A percentile compares a stretch with the other conserved stretches of the same genome.
phyloP scores from a whole-genome alignment of 2,888 invertebrate genomes.

The Limnephilus rhombicus region DNA sequence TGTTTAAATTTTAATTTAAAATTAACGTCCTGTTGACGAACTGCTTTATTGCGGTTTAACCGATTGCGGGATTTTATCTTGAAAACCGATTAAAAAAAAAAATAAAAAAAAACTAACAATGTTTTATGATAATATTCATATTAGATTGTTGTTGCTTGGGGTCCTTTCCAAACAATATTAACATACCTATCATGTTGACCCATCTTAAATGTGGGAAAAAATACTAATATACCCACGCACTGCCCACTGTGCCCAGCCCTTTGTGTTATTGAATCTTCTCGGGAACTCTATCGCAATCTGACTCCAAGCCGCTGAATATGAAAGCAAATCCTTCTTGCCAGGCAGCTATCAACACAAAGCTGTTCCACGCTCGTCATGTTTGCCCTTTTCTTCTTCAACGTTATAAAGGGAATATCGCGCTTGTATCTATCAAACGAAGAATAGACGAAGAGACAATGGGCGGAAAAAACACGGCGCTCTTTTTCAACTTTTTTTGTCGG shows the following conservation, averaged over 20 bases:
- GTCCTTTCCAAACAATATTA: not conserved
- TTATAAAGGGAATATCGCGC: not conserved
- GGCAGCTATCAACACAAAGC: conserved; percentile 5
- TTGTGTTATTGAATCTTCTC: not conserved
- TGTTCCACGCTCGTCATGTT: not conserved
- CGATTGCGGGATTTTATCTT: too few species aligned
- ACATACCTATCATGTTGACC: not conserved
- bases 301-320: not conserved
- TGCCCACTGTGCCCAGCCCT: not conserved
- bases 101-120: not conserved
- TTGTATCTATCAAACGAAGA: conserved; percentile 3
- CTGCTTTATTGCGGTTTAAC: too few species aligned
- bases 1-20: too few species aligned
- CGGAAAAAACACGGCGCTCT: not conserved
- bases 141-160: not conserved
- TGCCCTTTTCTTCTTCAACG: not conserved
- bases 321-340: not conserved
- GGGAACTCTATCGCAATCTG: not conserved
- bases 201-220: not conserved
- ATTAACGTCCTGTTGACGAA: too few species aligned
- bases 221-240: not conserved
- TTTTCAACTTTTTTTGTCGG: not conserved
- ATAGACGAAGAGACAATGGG: conserved; percentile 11
- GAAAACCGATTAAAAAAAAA: too few species aligned
- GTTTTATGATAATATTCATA: not conserved